Evolutionary conservation across 2,888 invertebrate genomes (phyloP).

Genomic region (Lysandra bellargus): DNA sequence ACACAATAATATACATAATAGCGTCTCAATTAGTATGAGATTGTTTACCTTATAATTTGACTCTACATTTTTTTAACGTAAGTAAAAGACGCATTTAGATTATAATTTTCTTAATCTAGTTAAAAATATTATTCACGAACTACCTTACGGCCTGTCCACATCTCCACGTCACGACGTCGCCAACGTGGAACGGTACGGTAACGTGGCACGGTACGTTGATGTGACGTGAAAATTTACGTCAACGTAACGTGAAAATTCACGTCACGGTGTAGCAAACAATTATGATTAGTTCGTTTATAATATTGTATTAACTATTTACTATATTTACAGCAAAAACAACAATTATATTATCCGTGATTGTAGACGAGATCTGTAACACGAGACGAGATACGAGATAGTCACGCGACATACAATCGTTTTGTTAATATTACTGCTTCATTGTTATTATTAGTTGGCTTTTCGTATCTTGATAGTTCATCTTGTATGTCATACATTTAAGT

Average conservation of each 20-base stretch:
- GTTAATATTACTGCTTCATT: neutral
- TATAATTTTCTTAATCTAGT: neutral
- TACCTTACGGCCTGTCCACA: too few relatives aligned
- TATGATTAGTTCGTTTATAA: neutral
- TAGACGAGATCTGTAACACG: conserved; percentile 22
- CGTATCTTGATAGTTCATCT: neutral
- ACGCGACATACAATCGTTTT: conserved; percentile 24
- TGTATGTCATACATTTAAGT: too few relatives aligned
- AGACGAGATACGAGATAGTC: neutral
- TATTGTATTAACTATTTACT: neutral
- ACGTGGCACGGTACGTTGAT: too few relatives aligned
- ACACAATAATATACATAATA: neutral
- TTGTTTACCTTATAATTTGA: neutral
- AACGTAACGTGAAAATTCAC: too few relatives aligned
- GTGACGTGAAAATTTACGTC: too few relatives aligned
- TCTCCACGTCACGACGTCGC: too few relatives aligned
- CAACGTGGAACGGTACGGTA: too few relatives aligned
- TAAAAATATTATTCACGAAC: too few relatives aligned
- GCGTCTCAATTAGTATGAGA: neutral
- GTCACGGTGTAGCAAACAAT: too few relatives aligned
- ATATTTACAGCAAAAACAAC: conserved; percentile 5
- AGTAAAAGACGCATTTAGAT: neutral
- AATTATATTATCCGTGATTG: neutral
- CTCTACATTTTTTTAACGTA: neutral
- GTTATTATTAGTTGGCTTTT: neutral